These are phyloP conservation scores for Philypnodon macrostomus DNA, from an alignment of 2,797 vertebrate species.

Conservation along the genomic window DNA sequence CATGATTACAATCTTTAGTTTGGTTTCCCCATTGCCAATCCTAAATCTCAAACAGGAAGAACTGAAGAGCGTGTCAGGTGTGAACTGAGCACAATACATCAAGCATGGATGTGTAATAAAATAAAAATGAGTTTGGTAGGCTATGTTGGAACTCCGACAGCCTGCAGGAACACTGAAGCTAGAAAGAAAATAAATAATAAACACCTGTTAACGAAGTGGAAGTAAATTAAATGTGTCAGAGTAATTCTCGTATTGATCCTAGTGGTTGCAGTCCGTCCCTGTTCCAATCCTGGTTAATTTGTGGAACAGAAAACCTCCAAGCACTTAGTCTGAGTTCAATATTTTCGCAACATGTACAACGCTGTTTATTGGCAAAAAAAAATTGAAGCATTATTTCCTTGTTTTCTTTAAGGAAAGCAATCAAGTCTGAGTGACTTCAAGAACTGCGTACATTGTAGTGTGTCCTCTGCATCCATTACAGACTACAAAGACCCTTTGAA, in stretches of 20 bases:
- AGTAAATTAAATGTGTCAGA: slow-evolving; percentile 7
- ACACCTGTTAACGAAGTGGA: slow-evolving; percentile 4
- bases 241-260: slow-evolving; percentile 5
- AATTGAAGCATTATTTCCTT: slow-evolving; percentile 1
- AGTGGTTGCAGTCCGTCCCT: background rate
- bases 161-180: background rate
- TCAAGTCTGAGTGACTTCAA: slow-evolving; percentile 1
- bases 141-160: slow-evolving; percentile 33
- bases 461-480: slow-evolving; percentile 11
- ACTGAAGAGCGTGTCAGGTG: slow-evolving; percentile 34
- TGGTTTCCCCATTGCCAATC: slow-evolving; percentile 28
- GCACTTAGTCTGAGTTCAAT: slow-evolving; percentile 1
- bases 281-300: background rate
- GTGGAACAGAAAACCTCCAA: slow-evolving; percentile 1
- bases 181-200: slow-evolving; percentile 9
- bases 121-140: slow-evolving; percentile 49
- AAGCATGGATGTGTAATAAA: slow-evolving; percentile 39
- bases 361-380: background rate
- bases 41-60: slow-evolving; percentile 37
- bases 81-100: slow-evolving; percentile 50
- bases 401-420: background rate
- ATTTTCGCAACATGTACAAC: background rate
- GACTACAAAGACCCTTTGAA: slow-evolving; percentile 9
- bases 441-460: background rate
- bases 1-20: slow-evolving; percentile 9